Evolutionary conservation across 2,888 invertebrate genomes (phyloP).

Genomic region (Portevinia maculata): DNA sequence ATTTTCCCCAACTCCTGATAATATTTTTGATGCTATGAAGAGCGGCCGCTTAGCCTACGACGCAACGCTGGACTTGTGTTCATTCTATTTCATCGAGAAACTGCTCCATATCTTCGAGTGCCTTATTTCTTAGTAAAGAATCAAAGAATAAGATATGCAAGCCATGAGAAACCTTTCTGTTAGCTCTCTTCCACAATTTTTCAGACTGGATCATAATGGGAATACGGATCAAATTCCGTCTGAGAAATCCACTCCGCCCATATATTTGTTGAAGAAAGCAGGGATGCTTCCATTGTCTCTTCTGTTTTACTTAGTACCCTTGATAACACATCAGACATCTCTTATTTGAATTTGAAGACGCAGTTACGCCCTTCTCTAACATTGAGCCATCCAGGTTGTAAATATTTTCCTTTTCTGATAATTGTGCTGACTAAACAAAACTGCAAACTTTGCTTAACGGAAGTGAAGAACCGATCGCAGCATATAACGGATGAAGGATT

Average conservation of each 20-base stretch:
- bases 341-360: slow-evolving; percentile 14
- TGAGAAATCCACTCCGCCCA: slow-evolving; percentile 1
- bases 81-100: slow-evolving; percentile 40
- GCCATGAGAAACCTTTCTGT: slow-evolving; percentile 11
- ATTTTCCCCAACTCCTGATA: slow-evolving; percentile 49
- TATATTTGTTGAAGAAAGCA: not conserved
- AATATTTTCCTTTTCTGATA: not conserved
- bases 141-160: slow-evolving; percentile 1
- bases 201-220: slow-evolving; percentile 15
- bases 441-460: slow-evolving; percentile 5
- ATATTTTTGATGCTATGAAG: slow-evolving; percentile 38
- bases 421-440: slow-evolving; percentile 9
- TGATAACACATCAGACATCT: not conserved
- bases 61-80: slow-evolving; percentile 38
- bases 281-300: not conserved
- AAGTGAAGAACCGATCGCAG: slow-evolving; percentile 7
- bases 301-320: slow-evolving; percentile 6
- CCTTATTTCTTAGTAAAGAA: slow-evolving; percentile 1
- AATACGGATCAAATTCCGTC: slow-evolving; percentile 2
- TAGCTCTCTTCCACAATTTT: slow-evolving; percentile 15
- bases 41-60: slow-evolving; percentile 34
- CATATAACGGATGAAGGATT: too few relatives aligned
- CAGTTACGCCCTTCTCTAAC: slow-evolving; percentile 2
- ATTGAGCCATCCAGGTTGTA: slow-evolving; percentile 19
- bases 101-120: slow-evolving; percentile 28